Percentiles rank a stretch among this genome's conserved stretches.
Conservation (phyloP, 2,888 invertebrate species). For the Platycheirus albimanus region DNA sequence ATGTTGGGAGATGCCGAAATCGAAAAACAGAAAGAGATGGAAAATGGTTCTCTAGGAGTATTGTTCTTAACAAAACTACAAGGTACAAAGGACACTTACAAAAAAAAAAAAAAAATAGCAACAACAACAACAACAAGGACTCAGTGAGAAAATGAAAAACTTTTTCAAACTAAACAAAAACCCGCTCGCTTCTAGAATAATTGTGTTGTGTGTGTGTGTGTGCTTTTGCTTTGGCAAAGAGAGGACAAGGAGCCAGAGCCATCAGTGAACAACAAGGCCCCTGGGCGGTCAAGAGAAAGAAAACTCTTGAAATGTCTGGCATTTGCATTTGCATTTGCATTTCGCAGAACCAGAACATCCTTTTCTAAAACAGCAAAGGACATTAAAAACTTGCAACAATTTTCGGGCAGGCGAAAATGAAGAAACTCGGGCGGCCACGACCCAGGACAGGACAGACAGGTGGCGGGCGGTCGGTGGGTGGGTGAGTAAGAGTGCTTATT, state of each 20-base stretch:
- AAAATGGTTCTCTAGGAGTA: constrained; percentile 24
- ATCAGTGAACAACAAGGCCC: constrained; percentile 21
- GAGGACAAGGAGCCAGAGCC: constrained; percentile 3
- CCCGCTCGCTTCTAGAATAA: constrained; percentile 10
- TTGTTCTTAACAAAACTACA: constrained; percentile 40
- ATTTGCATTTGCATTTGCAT: constrained; percentile 42
- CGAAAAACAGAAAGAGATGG: constrained; percentile 35
- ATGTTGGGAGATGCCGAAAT: neutral
- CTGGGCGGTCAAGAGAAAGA: constrained; percentile 52
- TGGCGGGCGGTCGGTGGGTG: no score
- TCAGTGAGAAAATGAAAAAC: constrained; percentile 28
- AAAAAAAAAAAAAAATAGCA: constrained; percentile 7
- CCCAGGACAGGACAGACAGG: neutral
- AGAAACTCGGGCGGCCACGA: neutral
- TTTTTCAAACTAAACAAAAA: constrained; percentile 57
- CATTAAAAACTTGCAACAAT: constrained; percentile 2
- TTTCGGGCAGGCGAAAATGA: neutral
- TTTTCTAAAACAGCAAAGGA: constrained; percentile 4
- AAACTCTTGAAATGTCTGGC: constrained; percentile 59
- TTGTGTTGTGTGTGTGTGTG: neutral
- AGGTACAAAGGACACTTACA: neutral
- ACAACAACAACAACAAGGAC: constrained; percentile 15
- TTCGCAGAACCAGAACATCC: constrained; percentile 19
- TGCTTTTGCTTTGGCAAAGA: neutral
- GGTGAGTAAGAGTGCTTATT: neutral